These are phyloP conservation scores for Leucophenga montana DNA, from an alignment of 2,888 invertebrate species.

Conservation along the genomic window DNA sequence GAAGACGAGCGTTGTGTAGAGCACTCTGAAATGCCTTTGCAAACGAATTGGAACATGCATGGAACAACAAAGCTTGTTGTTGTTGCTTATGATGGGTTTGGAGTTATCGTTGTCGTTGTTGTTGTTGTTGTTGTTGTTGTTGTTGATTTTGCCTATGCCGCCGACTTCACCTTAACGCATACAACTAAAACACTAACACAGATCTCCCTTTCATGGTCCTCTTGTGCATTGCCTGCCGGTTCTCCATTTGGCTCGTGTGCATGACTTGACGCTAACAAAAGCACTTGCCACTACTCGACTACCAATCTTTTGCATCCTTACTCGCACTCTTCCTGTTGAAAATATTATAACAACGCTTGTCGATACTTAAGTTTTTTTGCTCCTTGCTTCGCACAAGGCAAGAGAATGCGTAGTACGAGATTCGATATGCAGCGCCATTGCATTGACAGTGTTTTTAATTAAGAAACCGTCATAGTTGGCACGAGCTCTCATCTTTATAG, in stretches of 20 bases:
- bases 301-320: not conserved
- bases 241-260: conserved; percentile 35
- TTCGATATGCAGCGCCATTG: conserved; percentile 33
- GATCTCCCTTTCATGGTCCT: no score
- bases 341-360: conserved; percentile 31
- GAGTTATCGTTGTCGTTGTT: not conserved
- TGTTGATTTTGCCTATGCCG: not conserved
- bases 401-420: not conserved
- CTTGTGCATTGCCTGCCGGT: no score
- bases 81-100: no score
- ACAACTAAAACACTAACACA: no score
- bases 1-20: no score
- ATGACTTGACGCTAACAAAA: conserved; percentile 61
- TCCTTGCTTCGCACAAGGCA: not conserved
- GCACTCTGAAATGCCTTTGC: no score
- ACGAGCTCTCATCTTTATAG: conserved; percentile 25
- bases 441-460: conserved; percentile 66
- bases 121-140: not conserved
- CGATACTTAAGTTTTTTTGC: conserved; percentile 22
- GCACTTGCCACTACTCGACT: conserved; percentile 44
- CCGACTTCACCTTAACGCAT: no score
- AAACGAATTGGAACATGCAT: not conserved
- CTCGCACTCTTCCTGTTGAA: conserved; percentile 21
- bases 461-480: conserved; percentile 66
- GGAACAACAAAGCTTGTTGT: not conserved